Evolutionary conservation across 2,888 invertebrate species (phyloP).

Genomic region (Diaphora mendica): DNA sequence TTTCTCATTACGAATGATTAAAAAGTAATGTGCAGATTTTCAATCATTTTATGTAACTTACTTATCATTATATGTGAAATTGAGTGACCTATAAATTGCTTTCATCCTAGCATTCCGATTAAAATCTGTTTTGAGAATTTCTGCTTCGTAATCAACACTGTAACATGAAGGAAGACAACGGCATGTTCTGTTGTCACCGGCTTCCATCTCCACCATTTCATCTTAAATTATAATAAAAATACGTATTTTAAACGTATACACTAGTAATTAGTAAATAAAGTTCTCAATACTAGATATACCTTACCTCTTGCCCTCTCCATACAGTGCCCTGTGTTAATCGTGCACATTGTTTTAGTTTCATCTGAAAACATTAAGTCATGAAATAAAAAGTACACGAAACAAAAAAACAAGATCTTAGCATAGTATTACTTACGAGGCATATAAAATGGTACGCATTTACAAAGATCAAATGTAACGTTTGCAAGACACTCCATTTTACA

Average conservation of each 20-base stretch:
- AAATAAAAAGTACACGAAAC: neutral
- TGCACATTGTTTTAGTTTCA: slow-evolving; percentile 28
- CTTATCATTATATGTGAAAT: neutral
- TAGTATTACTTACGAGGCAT: slow-evolving; percentile 64
- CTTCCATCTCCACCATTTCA: slow-evolving; percentile 28
- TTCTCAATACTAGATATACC: neutral
- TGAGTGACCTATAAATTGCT: neutral
- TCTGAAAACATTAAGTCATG: slow-evolving; percentile 14
- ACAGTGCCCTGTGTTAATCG: neutral
- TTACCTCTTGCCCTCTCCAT: slow-evolving; percentile 26
- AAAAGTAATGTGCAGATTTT: no score
- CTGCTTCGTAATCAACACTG: slow-evolving; percentile 87
- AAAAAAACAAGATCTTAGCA: neutral
- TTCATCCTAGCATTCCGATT: slow-evolving; percentile 51
- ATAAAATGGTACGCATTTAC: slow-evolving; percentile 60
- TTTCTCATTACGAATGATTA: no score
- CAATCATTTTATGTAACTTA: slow-evolving; percentile 6
- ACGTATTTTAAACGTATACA: neutral
- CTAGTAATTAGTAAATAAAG: neutral
- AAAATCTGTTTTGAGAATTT: slow-evolving; percentile 88
- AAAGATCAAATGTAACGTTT: slow-evolving; percentile 53
- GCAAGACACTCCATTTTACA: slow-evolving; percentile 64
- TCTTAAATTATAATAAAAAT: slow-evolving; percentile 32
- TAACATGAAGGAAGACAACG: slow-evolving; percentile 76
- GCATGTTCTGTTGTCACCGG: slow-evolving; percentile 31